Evolutionary conservation across 2,888 invertebrate species (phyloP).

Genomic region (Cotesia congregata): DNA sequence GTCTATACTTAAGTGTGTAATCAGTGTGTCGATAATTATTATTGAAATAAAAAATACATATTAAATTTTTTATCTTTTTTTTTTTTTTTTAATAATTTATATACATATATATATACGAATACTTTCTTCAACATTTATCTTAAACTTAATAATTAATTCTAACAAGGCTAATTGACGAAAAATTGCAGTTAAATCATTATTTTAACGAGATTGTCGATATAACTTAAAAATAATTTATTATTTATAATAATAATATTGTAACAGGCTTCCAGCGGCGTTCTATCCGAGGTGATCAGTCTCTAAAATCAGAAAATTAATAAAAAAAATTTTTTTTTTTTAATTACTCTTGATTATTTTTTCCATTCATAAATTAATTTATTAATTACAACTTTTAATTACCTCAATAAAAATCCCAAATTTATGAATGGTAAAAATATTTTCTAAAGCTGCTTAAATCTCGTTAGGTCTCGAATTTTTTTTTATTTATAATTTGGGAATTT

Average conservation of each 20-base stretch:
- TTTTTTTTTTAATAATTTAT: conserved; percentile 17
- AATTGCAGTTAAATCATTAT: neutral
- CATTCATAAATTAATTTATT: conserved; percentile 63
- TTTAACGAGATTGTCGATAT: neutral
- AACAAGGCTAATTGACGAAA: neutral
- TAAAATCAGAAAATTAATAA: conserved; percentile 60
- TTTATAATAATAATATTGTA: neutral
- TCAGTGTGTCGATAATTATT: too few species aligned
- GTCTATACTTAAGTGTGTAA: too few species aligned
- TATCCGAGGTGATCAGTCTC: conserved; percentile 64
- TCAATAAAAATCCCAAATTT: conserved; percentile 70
- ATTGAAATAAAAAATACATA: too few species aligned
- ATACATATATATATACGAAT: neutral
- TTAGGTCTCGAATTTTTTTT: conserved; percentile 55
- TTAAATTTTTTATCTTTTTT: conserved; percentile 30
- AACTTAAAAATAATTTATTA: neutral
- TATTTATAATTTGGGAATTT: conserved; percentile 66
- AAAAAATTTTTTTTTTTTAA: neutral
- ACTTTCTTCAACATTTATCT: neutral
- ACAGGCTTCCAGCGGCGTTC: conserved; percentile 50
- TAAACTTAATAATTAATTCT: neutral
- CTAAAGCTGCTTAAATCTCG: conserved; percentile 68
- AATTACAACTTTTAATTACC: conserved; percentile 50
- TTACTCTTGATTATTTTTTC: conserved; percentile 34
- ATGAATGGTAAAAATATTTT: conserved; percentile 60